Evolutionary conservation across 2,797 vertebrate genomes (phyloP).

Genomic region (Falco rusticolus): DNA sequence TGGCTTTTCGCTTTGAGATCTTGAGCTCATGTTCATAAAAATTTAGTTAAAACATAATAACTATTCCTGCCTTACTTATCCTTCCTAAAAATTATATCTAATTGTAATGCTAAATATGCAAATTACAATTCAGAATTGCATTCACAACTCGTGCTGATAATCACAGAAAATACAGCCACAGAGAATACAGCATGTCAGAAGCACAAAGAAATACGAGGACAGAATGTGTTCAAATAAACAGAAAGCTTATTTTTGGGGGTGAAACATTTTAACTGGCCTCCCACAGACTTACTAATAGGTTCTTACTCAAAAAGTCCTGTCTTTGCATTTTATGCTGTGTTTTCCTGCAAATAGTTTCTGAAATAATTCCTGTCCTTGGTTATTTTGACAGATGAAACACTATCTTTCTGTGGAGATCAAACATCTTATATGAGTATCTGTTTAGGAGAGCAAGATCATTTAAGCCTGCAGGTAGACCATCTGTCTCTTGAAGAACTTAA

Average conservation of each 20-base stretch:
- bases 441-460: slow-evolving; percentile 81
- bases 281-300: neutral
- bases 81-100: slow-evolving; percentile 56
- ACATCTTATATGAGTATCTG: slow-evolving; percentile 98
- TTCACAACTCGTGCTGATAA: slow-evolving; percentile 8
- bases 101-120: slow-evolving; percentile 55
- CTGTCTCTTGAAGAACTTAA: slow-evolving; percentile 88
- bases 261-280: slow-evolving; percentile 22
- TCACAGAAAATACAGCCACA: neutral
- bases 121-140: slow-evolving; percentile 58
- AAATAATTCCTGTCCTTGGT: slow-evolving; percentile 20
- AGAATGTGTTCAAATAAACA: slow-evolving; percentile 20
- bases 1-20: neutral
- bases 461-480: slow-evolving; percentile 80
- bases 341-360: slow-evolving; percentile 30
- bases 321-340: neutral
- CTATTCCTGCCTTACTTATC: slow-evolving; percentile 34
- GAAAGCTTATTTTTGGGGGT: slow-evolving; percentile 21
- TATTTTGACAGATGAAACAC: slow-evolving; percentile 81
- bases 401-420: slow-evolving; percentile 91
- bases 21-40: slow-evolving; percentile 17
- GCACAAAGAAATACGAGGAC: slow-evolving; percentile 8
- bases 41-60: slow-evolving; percentile 27
- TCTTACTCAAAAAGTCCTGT: neutral
- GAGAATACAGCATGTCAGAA: slow-evolving; percentile 17